These are phyloP conservation scores for Bombyx mori DNA, from an alignment of 1,140 invertebrate species.

Conservation along the genomic window DNA sequence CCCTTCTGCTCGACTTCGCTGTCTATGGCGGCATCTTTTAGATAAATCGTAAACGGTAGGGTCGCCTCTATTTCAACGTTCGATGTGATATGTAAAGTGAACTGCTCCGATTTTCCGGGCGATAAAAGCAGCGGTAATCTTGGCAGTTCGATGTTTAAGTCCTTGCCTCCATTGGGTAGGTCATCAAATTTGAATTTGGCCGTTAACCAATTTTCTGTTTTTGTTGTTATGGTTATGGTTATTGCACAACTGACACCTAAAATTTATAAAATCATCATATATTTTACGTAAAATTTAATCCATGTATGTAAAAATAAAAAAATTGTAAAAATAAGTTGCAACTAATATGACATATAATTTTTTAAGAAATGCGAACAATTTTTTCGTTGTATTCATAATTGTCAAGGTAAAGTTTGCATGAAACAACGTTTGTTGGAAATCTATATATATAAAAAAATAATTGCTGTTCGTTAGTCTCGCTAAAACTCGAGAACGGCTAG, in stretches of 20 bases:
- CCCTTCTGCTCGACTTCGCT: constrained; percentile 37
- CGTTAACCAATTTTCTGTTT: constrained; percentile 52
- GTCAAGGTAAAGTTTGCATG: too few species aligned
- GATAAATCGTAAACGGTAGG: constrained; percentile 36
- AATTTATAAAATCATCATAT: constrained; percentile 9
- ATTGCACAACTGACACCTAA: constrained; percentile 38
- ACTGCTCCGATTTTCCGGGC: constrained; percentile 47
- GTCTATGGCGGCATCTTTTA: constrained; percentile 52
- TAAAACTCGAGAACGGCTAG: too few species aligned
- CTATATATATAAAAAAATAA: too few species aligned
- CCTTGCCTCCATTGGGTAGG: constrained; percentile 22
- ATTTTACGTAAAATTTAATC: too few species aligned
- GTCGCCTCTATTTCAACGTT: constrained; percentile 37
- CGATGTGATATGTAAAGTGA: constrained; percentile 46
- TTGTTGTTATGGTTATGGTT: constrained; percentile 36
- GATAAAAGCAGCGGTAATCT: constrained; percentile 46
- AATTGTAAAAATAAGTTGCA: too few species aligned
- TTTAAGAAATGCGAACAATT: too few species aligned
- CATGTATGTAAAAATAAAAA: too few species aligned
- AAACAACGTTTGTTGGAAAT: too few species aligned
- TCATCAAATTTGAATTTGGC: constrained; percentile 43
- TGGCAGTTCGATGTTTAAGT: constrained; percentile 47
- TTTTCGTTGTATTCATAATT: too few species aligned
- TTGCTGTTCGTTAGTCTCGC: too few species aligned
- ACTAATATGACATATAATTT: too few species aligned